Conservation (phyloP, 1,140 invertebrate species). For the Hylaeus anthracinus region DNA sequence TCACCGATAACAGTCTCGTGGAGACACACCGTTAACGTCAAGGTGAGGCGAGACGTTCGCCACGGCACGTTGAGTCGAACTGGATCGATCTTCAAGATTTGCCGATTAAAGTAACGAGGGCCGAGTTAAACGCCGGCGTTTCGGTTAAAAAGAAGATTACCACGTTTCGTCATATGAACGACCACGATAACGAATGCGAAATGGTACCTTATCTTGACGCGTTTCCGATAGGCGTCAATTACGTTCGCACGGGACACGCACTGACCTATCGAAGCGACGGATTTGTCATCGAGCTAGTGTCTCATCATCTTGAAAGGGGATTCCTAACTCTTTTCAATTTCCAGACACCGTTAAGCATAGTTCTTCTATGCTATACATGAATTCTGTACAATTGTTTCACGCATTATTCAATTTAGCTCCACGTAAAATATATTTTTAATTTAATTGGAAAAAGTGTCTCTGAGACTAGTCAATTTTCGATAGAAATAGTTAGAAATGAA, state of each 20-base stretch:
- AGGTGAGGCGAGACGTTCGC: constrained; percentile 33
- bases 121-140: constrained; percentile 52
- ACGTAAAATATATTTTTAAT: too few species aligned
- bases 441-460: too few species aligned
- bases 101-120: constrained; percentile 51
- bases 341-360: too few species aligned
- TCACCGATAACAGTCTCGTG: background rate
- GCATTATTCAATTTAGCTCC: too few species aligned
- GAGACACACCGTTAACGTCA: background rate
- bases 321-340: too few species aligned
- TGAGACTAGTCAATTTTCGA: too few species aligned
- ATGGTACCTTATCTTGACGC: constrained; percentile 56
- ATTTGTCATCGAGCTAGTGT: background rate
- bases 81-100: constrained; percentile 55
- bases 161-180: constrained; percentile 42
- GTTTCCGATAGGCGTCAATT: constrained; percentile 39
- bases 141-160: constrained; percentile 21
- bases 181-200: constrained; percentile 31
- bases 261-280: constrained; percentile 56
- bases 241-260: constrained; percentile 23
- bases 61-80: constrained; percentile 42
- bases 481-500: too few species aligned
- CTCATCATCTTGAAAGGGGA: too few species aligned
- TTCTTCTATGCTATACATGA: too few species aligned
- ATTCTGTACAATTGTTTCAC: too few species aligned